Evolutionary conservation across 2,797 vertebrate genomes (phyloP).

Genomic region (Trematomus bernacchii): DNA sequence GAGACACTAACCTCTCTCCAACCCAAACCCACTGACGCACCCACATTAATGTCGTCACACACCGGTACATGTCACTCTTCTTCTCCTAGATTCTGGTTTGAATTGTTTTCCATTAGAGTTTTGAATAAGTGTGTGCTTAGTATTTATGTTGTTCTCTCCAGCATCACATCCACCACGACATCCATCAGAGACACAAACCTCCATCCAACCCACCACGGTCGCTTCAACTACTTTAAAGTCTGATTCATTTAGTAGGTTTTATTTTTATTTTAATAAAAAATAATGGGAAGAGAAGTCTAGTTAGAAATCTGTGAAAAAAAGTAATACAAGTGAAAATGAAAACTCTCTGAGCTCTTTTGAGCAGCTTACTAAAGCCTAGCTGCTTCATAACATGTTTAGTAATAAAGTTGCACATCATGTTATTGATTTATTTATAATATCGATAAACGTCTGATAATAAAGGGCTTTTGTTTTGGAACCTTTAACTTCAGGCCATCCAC

Average conservation of each 20-base stretch:
- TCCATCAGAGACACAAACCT: constrained; percentile 11
- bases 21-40: constrained; percentile 12
- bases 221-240: neutral
- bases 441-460: neutral
- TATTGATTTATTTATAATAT: neutral
- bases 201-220: neutral
- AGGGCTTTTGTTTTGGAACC: neutral
- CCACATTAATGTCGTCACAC: neutral
- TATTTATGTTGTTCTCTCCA: neutral
- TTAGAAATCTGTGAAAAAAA: neutral
- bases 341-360: no score
- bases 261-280: neutral
- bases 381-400: no score
- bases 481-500: neutral
- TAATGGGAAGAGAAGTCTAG: neutral
- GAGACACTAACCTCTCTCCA: constrained; percentile 8
- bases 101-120: neutral
- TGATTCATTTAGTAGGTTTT: constrained; percentile 3
- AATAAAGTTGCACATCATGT: no score
- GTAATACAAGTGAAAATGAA: neutral
- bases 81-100: neutral
- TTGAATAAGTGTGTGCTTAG: neutral
- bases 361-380: no score
- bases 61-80: neutral
- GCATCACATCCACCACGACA: neutral